phyloP scores from a whole-genome alignment of 2,113 vertebrate species.

The Orcinus orca region DNA sequence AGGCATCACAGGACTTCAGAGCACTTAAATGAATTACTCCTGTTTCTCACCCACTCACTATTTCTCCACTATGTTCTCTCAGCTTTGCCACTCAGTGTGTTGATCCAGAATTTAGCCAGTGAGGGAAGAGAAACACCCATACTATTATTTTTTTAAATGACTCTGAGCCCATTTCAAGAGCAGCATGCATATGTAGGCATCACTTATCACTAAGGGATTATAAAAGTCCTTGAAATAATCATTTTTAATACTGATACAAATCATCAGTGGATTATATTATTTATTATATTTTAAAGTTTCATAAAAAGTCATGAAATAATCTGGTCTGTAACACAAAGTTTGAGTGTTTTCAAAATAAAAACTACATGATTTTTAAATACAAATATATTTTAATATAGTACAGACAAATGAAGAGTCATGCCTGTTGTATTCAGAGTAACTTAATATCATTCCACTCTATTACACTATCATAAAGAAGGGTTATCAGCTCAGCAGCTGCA shows the following conservation, averaged over 20 bases:
- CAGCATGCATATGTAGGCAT: neutral
- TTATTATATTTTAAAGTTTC: neutral
- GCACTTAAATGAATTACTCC: neutral
- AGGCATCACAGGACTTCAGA: neutral
- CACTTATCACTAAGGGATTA: neutral
- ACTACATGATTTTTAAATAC: neutral
- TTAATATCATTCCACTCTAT: neutral
- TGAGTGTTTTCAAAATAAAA: neutral
- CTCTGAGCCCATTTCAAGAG: neutral
- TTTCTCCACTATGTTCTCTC: neutral
- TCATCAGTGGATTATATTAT: neutral
- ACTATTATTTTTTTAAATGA: neutral
- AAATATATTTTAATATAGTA: neutral
- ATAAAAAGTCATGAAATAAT: neutral
- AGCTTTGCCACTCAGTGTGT: neutral
- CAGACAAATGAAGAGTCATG: neutral
- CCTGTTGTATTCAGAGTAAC: neutral
- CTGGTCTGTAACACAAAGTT: neutral
- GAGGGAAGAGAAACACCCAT: neutral
- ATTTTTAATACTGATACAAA: constrained; percentile 10
- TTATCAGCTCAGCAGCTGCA: neutral
- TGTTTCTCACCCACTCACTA: neutral
- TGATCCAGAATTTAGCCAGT: neutral
- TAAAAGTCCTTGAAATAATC: neutral
- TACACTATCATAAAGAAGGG: neutral